phyloP scores from a whole-genome alignment of 2,113 vertebrate genomes.

The Cranoglanis bouderius region DNA sequence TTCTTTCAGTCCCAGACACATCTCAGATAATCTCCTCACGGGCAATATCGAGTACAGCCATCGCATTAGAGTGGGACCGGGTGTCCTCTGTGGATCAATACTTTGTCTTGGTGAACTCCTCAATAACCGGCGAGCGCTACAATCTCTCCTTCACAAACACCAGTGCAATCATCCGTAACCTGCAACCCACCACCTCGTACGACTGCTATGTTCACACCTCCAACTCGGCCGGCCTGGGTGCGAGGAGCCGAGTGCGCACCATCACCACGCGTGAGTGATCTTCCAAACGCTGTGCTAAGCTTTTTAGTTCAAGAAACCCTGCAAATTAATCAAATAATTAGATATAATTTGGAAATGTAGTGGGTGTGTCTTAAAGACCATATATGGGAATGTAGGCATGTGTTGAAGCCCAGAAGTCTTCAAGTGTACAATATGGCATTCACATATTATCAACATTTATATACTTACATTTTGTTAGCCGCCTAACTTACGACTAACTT shows the following conservation, averaged over 20 bases:
- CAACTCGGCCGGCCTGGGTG: slow-evolving; percentile 68
- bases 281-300: accelerated
- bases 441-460: background rate
- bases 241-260: slow-evolving; percentile 65
- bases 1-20: slow-evolving; percentile 62
- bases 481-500: too few relatives aligned
- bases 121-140: background rate
- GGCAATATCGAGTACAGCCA: slow-evolving; percentile 64
- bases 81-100: slow-evolving; percentile 63
- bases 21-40: slow-evolving; percentile 61
- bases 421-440: background rate
- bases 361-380: background rate
- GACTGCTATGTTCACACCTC: slow-evolving; percentile 66
- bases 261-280: slow-evolving; percentile 72
- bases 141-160: slow-evolving; percentile 56
- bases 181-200: slow-evolving; percentile 65
- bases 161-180: slow-evolving; percentile 50
- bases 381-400: background rate
- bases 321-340: background rate
- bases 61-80: slow-evolving; percentile 64
- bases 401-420: background rate
- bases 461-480: background rate
- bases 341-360: background rate
- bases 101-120: slow-evolving; percentile 58
- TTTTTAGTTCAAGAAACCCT: background rate